These are phyloP conservation scores for Sinonovacula constricta DNA, from an alignment of 1,140 invertebrate species.

Conservation along the genomic window DNA sequence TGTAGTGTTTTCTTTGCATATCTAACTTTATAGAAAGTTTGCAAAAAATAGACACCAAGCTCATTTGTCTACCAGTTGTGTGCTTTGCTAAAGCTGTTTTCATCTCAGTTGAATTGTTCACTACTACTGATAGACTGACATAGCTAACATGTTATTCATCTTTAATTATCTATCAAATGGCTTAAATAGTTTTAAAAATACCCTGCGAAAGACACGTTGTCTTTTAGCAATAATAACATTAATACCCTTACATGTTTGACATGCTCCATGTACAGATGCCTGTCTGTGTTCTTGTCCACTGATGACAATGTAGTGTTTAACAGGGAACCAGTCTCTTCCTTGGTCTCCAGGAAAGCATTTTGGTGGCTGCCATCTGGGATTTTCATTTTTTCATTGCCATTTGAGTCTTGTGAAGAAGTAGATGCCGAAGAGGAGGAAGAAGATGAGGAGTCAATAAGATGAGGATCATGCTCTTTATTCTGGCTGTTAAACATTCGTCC, in stretches of 20 bases:
- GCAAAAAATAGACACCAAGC: too few relatives aligned
- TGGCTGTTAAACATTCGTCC: background rate
- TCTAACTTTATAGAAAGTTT: too few relatives aligned
- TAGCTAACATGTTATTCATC: too few relatives aligned
- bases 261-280: conserved; percentile 25
- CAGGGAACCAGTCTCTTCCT: conserved; percentile 20
- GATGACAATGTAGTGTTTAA: conserved; percentile 3
- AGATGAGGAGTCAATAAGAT: conserved; percentile 21
- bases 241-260: conserved; percentile 16
- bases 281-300: background rate
- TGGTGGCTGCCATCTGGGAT: conserved; percentile 37
- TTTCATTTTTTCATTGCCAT: conserved; percentile 25
- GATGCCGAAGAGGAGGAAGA: conserved; percentile 8
- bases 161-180: too few relatives aligned
- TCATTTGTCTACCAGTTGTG: too few relatives aligned
- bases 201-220: too few relatives aligned
- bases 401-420: conserved; percentile 25
- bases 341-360: conserved; percentile 16
- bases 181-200: too few relatives aligned
- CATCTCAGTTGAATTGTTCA: too few relatives aligned
- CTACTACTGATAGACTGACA: too few relatives aligned
- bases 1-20: too few relatives aligned
- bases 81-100: too few relatives aligned
- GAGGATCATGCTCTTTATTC: conserved; percentile 7
- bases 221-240: background rate